Evolutionary conservation across 2,888 invertebrate genomes (phyloP).

Genomic region (Rambutsinella grinnellia): DNA sequence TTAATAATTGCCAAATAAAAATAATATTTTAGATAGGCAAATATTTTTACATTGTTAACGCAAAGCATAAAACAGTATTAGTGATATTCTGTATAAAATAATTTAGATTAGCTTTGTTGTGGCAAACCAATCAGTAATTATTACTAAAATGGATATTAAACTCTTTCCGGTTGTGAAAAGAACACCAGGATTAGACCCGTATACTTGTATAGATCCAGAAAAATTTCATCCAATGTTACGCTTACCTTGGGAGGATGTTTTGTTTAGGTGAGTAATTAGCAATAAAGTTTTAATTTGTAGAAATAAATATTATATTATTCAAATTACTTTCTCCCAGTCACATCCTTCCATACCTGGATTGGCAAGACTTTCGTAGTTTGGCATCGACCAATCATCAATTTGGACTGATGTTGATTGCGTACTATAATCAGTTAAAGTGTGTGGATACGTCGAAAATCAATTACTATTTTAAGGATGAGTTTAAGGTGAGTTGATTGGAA

Average conservation of each 20-base stretch:
- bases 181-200: no score
- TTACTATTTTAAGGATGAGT: constrained; percentile 19
- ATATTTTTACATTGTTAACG: no score
- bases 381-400: constrained; percentile 17
- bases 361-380: constrained; percentile 51
- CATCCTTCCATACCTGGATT: constrained; percentile 30
- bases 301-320: constrained; percentile 2
- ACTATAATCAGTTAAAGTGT: constrained; percentile 41
- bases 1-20: no score
- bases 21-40: no score
- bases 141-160: no score
- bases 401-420: constrained; percentile 32
- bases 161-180: no score
- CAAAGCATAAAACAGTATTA: no score
- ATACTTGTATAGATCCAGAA: no score
- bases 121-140: no score
- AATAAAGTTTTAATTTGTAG: neutral
- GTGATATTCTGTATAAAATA: no score
- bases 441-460: constrained; percentile 17
- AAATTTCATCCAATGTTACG: no score
- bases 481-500: constrained; percentile 40
- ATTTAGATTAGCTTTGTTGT: no score
- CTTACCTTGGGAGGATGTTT: constrained; percentile 54
- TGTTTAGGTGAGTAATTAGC: constrained; percentile 30
- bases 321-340: constrained; percentile 29